Evolutionary conservation across 2,113 vertebrate species (phyloP), one percentile per base, ranked within the genome.

Genomic region (mouse (Mus musculus)): DNA sequence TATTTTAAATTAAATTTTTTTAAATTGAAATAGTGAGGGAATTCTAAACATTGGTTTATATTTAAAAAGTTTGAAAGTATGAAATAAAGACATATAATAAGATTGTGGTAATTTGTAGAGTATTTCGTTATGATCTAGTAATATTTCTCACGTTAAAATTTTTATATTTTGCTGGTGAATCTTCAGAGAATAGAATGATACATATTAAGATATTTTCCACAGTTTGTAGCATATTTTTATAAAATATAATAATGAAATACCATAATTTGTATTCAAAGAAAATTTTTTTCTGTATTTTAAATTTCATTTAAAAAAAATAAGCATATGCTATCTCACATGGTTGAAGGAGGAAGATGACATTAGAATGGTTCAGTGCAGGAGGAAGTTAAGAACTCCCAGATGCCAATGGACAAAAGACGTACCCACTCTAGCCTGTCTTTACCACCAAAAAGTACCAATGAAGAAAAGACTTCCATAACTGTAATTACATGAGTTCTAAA

Each of bases 21-120:
- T 12, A 52, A 54, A 54, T 80, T 75, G 7, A 56, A 82, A 76
- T 63, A 90, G 4, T 93, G 59, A 75, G 3, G 36, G 46, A 95
- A 89, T 78, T 76, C 59, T 92, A 3, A 94, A 92, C 36, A n/a
- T 67, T 90, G 6, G 9, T 76, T 94, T 88, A 39, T 76, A 72
- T 89, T 65, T 9, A 20, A 54, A 93, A 90, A 76, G 63, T 80
- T 9, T 26, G 54, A 93, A 90, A 76, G 63, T 80, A 46, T 87
- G 59, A 89, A 73, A 86, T 26, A 85, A 81, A 39, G 14, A 0
- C 9, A 82, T 90, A 82, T 30, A 24, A 77, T 30, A 24, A 7
- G 0, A 26, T 65, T 85, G 49, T 61, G 2, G 5, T 73, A 56
- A 85, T 80, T 89, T 93, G 46, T 0, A 73, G 16, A 80, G 54